A percentile compares a stretch with the other conserved stretches of the same genome.
Conservation (phyloP, 1,140 invertebrate species). For the Caenorhabditis inopinata region DNA sequence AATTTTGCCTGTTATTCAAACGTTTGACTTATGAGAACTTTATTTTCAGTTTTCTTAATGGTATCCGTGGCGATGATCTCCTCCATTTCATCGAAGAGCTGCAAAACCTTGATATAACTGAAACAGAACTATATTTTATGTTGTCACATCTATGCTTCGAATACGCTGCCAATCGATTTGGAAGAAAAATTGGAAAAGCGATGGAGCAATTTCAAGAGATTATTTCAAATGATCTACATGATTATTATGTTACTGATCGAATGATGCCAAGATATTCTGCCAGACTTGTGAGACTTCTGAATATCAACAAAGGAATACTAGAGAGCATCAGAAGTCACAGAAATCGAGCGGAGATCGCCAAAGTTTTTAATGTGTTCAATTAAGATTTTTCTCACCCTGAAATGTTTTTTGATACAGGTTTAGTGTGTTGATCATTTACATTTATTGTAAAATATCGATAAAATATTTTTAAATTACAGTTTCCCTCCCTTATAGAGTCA, state of each 20-base stretch:
- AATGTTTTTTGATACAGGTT: neutral
- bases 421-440: neutral
- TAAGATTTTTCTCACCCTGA: neutral
- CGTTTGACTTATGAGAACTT: too few species aligned
- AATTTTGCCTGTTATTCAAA: too few species aligned
- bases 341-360: neutral
- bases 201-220: neutral
- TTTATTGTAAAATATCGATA: too few species aligned
- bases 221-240: neutral
- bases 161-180: neutral
- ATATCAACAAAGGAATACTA: neutral
- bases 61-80: neutral
- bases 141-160: neutral
- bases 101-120: neutral
- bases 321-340: neutral
- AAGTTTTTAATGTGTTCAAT: neutral
- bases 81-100: neutral
- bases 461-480: too few species aligned
- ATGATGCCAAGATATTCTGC: neutral
- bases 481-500: too few species aligned
- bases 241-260: neutral
- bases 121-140: neutral
- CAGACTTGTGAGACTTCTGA: neutral
- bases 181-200: neutral
- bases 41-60: neutral